Conservation (phyloP, 2,888 invertebrate species). For the Mythimna impura region DNA sequence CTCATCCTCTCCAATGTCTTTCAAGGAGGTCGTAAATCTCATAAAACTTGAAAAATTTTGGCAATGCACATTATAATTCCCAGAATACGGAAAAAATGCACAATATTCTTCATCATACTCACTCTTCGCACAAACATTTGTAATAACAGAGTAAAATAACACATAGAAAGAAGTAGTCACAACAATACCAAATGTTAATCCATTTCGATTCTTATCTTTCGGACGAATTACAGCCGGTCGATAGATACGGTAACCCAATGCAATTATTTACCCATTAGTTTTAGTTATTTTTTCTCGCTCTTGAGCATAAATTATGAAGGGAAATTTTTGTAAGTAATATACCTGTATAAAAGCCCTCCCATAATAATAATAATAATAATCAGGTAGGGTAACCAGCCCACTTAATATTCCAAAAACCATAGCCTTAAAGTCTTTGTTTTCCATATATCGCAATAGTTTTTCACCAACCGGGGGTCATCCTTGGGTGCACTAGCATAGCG, state of each 20-base stretch:
- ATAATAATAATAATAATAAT: too few relatives aligned
- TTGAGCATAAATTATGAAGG: conserved; percentile 5
- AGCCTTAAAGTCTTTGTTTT: too few relatives aligned
- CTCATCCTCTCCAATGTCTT: too few relatives aligned
- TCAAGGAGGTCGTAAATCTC: too few relatives aligned
- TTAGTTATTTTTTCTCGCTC: conserved; percentile 9
- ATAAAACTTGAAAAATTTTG: too few relatives aligned
- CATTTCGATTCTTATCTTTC: conserved; percentile 65
- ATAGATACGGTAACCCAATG: conserved; percentile 62
- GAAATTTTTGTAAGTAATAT: conserved; percentile 9
- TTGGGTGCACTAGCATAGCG: too few relatives aligned
- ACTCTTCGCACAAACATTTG: neutral
- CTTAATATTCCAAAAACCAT: too few relatives aligned
- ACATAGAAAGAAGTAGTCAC: conserved; percentile 1
- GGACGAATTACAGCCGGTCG: conserved; percentile 48
- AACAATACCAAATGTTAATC: conserved; percentile 36
- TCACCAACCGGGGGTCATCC: too few relatives aligned
- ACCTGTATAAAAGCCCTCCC: neutral
- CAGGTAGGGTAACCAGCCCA: too few relatives aligned
- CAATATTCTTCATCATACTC: neutral
- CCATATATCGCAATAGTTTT: too few relatives aligned
- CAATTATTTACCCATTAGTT: conserved; percentile 70
- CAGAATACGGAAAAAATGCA: neutral
- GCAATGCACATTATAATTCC: neutral
- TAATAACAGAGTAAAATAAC: neutral